These are phyloP conservation scores for Leptopilina syphax DNA, from an alignment of 2,888 invertebrate species.

Conservation along the genomic window DNA sequence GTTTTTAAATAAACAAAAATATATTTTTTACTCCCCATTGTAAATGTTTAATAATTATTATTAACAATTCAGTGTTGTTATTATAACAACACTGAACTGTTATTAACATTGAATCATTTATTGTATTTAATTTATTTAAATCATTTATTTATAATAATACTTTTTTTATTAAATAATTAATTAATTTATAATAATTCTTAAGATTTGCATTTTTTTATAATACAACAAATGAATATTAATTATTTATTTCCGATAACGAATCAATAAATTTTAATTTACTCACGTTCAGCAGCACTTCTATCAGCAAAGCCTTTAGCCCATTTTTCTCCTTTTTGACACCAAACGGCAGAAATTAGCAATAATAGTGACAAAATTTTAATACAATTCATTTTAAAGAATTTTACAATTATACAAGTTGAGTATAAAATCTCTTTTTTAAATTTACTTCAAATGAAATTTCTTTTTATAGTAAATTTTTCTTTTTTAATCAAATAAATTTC, in stretches of 20 bases:
- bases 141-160: background rate
- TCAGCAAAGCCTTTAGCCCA: background rate
- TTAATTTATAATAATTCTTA: no score
- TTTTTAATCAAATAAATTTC: no score
- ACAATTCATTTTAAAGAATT: background rate
- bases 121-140: background rate
- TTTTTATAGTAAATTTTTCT: no score
- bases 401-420: background rate
- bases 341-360: background rate
- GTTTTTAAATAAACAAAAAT: background rate
- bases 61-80: no score
- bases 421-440: background rate
- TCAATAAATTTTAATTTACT: background rate
- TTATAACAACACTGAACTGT: no score
- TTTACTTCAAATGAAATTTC: no score
- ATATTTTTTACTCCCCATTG: background rate
- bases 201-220: no score
- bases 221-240: no score
- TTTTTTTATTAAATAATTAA: no score
- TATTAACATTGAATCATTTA: no score
- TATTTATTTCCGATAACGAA: background rate
- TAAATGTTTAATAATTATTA: no score
- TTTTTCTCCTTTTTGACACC: background rate
- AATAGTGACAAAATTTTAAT: constrained; percentile 2
- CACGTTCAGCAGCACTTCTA: background rate